These are phyloP conservation scores for Brachycybe producta DNA, from an alignment of 2,888 invertebrate genomes.

Conservation along the genomic window DNA sequence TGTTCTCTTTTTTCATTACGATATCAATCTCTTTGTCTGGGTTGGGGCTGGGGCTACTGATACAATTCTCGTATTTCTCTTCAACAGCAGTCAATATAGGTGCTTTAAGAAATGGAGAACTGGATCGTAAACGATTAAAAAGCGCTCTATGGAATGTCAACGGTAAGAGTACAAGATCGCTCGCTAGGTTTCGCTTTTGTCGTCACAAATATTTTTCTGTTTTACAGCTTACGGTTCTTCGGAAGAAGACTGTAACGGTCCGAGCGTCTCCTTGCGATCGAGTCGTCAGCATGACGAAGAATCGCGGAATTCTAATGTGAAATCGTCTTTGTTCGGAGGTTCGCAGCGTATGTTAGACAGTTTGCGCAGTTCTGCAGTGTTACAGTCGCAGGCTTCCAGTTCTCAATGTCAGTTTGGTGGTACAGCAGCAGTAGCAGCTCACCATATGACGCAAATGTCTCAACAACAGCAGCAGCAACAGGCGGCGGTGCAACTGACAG, in stretches of 20 bases:
- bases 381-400: not conserved
- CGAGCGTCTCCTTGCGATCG: not conserved
- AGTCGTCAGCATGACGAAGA: too few relatives aligned
- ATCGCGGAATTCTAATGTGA: conserved; percentile 3
- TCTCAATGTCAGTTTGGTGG: not conserved
- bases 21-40: not conserved
- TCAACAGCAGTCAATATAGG: conserved; percentile 7
- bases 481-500: too few relatives aligned
- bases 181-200: not conserved
- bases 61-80: conserved; percentile 1
- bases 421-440: not conserved
- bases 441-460: too few relatives aligned
- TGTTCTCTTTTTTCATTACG: not conserved
- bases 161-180: conserved; percentile 4
- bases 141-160: conserved; percentile 5
- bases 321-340: not conserved
- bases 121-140: conserved; percentile 9
- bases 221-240: conserved; percentile 6
- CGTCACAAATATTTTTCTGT: not conserved
- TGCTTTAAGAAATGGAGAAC: not conserved
- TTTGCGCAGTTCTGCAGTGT: not conserved
- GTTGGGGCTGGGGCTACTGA: conserved; percentile 4
- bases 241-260: conserved; percentile 3
- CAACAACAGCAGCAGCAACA: too few relatives aligned
- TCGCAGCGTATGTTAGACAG: not conserved